These are phyloP conservation scores for Hydrophis major DNA, from an alignment of 2,797 vertebrate genomes.

Conservation along the genomic window DNA sequence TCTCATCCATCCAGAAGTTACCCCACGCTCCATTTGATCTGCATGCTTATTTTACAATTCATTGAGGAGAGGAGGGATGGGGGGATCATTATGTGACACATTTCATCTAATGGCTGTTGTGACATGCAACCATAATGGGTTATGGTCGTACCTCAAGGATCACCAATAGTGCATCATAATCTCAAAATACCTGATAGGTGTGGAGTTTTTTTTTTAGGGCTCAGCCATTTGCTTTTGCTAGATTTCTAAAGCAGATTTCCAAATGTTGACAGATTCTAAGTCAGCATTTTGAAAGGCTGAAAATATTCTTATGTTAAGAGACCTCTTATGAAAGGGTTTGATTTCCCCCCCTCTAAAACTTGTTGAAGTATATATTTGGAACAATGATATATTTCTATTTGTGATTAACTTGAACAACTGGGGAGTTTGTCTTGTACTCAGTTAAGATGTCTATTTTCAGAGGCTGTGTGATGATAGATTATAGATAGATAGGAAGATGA, in stretches of 20 bases:
- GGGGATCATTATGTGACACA: background rate
- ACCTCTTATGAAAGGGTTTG: background rate
- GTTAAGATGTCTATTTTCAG: background rate
- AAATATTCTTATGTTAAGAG: background rate
- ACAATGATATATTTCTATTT: background rate
- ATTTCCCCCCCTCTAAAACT: background rate
- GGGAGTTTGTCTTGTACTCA: background rate
- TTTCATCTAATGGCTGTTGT: background rate
- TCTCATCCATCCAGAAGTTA: background rate
- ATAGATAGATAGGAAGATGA: background rate
- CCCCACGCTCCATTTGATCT: background rate
- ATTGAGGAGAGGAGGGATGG: background rate
- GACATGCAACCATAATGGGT: background rate
- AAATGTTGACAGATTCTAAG: background rate
- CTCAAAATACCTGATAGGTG: background rate
- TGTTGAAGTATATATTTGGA: background rate
- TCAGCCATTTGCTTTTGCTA: background rate
- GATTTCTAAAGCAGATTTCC: background rate
- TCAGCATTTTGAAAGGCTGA: background rate
- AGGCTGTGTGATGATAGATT: background rate
- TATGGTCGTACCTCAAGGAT: background rate
- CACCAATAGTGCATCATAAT: background rate
- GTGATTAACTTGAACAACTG: background rate
- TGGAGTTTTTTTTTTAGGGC: background rate
- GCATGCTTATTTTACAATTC: background rate